A percentile compares a stretch with the other conserved stretches of the same genome.
phyloP scores from a whole-genome alignment of 1,140 invertebrate genomes.

The Dreissena polymorpha region DNA sequence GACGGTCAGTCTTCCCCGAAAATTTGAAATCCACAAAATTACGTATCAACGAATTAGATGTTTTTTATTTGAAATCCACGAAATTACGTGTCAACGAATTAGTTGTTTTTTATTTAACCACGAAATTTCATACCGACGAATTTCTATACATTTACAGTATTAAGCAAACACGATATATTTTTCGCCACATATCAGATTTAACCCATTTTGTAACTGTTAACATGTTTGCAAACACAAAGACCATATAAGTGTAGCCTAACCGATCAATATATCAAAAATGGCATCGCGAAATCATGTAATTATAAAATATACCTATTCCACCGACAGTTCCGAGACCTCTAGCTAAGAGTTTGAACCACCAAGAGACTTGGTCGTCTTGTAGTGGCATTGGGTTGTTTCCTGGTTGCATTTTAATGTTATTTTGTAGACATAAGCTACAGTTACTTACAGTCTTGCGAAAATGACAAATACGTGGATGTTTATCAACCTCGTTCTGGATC shows the following conservation, averaged over 20 bases:
- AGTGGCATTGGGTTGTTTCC: not conserved
- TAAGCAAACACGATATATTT: too few relatives aligned
- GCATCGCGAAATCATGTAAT: conserved; percentile 21
- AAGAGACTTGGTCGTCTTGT: conserved; percentile 60
- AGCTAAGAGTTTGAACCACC: conserved; percentile 67
- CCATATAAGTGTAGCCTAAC: not conserved
- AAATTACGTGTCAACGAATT: too few relatives aligned
- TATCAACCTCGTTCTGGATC: conserved; percentile 50
- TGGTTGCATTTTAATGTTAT: conserved; percentile 30
- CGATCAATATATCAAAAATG: conserved; percentile 15
- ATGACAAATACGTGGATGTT: conserved; percentile 50
- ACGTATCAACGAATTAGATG: too few relatives aligned
- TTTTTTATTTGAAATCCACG: too few relatives aligned
- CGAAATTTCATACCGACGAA: too few relatives aligned
- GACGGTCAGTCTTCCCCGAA: too few relatives aligned
- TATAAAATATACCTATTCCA: conserved; percentile 54
- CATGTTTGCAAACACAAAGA: not conserved
- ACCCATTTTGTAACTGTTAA: not conserved
- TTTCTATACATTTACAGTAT: too few relatives aligned
- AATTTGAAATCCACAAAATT: too few relatives aligned
- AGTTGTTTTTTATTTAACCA: too few relatives aligned
- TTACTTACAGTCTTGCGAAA: conserved; percentile 20
- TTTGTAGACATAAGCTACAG: not conserved
- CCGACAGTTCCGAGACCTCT: conserved; percentile 58
- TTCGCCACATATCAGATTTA: too few relatives aligned